Conservation (phyloP, 2,888 invertebrate species). For the Amorpha juglandis region DNA sequence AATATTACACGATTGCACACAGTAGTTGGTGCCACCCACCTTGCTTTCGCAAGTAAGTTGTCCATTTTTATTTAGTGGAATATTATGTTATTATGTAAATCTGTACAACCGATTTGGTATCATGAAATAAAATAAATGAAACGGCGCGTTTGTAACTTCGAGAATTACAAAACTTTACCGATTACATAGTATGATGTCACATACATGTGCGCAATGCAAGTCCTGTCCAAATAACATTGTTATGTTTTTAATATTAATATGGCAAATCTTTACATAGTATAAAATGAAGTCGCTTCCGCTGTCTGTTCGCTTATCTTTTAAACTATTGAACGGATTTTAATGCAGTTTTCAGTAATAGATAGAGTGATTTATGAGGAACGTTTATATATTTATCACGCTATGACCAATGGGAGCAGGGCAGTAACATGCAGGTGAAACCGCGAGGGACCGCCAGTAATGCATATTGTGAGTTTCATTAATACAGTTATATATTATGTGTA, state of each 20-base stretch:
- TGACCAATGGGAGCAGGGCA: too few relatives aligned
- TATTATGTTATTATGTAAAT: not conserved
- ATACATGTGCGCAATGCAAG: not conserved
- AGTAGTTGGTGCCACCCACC: not conserved
- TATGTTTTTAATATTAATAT: not conserved
- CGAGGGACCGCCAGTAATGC: too few relatives aligned
- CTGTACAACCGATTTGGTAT: not conserved
- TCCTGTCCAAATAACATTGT: slow-evolving; percentile 5
- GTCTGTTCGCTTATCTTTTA: too few relatives aligned
- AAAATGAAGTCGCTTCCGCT: too few relatives aligned
- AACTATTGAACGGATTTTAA: too few relatives aligned
- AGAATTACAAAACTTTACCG: not conserved
- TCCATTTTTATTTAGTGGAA: not conserved
- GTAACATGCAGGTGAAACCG: too few relatives aligned
- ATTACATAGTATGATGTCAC: not conserved
- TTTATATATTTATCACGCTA: too few relatives aligned
- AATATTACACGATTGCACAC: not conserved
- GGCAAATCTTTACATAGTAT: not conserved
- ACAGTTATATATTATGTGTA: too few relatives aligned
- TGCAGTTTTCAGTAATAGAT: too few relatives aligned
- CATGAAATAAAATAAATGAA: not conserved
- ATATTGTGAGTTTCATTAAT: too few relatives aligned
- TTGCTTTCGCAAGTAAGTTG: not conserved
- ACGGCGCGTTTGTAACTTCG: not conserved
- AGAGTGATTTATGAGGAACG: too few relatives aligned